Evolutionary conservation across 2,888 invertebrate species (phyloP).

Genomic region (Microplitis deprimator): DNA sequence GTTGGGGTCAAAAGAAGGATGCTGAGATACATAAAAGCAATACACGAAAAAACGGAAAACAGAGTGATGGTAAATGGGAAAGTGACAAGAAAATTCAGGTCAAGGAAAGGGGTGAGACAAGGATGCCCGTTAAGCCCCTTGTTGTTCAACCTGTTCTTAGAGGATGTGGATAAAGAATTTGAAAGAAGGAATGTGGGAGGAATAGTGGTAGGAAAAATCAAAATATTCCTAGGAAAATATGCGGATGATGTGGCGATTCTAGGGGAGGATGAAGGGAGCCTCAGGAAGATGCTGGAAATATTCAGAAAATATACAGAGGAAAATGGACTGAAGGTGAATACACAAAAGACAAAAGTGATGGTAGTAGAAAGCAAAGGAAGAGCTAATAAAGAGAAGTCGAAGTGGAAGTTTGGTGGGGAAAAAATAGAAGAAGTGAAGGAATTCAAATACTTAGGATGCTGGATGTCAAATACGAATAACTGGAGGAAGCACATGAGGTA

Average conservation of each 20-base stretch:
- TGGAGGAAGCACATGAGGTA: constrained; percentile 15
- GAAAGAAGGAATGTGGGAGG: constrained; percentile 19
- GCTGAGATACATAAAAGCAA: constrained; percentile 32
- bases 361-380: constrained; percentile 39
- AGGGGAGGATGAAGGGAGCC: constrained; percentile 23
- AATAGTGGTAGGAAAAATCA: constrained; percentile 18
- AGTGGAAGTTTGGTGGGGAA: constrained; percentile 26
- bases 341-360: constrained; percentile 44
- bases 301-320: constrained; percentile 28
- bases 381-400: not conserved
- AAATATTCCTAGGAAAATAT: constrained; percentile 31
- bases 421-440: constrained; percentile 36
- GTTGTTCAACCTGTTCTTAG: constrained; percentile 39
- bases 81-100: constrained; percentile 34
- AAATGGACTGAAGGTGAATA: constrained; percentile 39
- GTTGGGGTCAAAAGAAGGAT: constrained; percentile 37
- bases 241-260: constrained; percentile 44
- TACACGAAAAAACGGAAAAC: constrained; percentile 32
- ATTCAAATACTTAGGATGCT: constrained; percentile 40
- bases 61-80: constrained; percentile 37
- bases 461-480: constrained; percentile 31
- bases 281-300: constrained; percentile 35
- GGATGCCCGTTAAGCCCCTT: constrained; percentile 45
- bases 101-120: constrained; percentile 42
- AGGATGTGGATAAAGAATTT: constrained; percentile 40